phyloP scores from a whole-genome alignment of 2,113 vertebrate species.

The Lamprologus sp. region DNA sequence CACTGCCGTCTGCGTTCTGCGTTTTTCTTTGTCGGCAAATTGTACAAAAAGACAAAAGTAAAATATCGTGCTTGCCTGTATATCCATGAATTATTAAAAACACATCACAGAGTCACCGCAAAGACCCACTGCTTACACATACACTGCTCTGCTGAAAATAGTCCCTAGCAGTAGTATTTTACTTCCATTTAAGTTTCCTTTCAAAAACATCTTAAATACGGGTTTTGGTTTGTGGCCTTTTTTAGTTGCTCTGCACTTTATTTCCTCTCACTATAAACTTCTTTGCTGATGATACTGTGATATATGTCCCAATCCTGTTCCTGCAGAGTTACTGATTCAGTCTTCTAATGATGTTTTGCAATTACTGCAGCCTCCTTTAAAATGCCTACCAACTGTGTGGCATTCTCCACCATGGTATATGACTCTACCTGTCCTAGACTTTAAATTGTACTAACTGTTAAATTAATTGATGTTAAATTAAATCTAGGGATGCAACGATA shows the following conservation, averaged over 20 bases:
- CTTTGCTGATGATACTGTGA: not conserved
- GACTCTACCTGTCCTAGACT: not conserved
- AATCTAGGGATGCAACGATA: no score
- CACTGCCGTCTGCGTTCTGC: not conserved
- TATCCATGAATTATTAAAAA: not conserved
- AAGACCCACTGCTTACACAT: not conserved
- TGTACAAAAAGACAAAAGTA: not conserved
- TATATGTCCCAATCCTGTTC: not conserved
- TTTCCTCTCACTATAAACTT: not conserved
- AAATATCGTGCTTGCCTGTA: not conserved
- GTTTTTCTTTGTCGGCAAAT: not conserved
- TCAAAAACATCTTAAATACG: not conserved
- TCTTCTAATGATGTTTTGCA: not conserved
- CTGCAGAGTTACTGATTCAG: not conserved
- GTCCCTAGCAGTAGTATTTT: not conserved
- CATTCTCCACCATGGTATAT: accelerated
- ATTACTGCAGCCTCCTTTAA: not conserved
- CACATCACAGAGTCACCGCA: not conserved
- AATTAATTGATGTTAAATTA: not conserved
- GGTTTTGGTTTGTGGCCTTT: not conserved
- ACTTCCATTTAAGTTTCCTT: not conserved
- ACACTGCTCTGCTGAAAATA: not conserved
- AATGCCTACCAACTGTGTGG: not conserved
- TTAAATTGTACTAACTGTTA: not conserved
- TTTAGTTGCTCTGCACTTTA: not conserved